Conservation (phyloP, 2,797 vertebrate genomes). For the Otus scops region DNA sequence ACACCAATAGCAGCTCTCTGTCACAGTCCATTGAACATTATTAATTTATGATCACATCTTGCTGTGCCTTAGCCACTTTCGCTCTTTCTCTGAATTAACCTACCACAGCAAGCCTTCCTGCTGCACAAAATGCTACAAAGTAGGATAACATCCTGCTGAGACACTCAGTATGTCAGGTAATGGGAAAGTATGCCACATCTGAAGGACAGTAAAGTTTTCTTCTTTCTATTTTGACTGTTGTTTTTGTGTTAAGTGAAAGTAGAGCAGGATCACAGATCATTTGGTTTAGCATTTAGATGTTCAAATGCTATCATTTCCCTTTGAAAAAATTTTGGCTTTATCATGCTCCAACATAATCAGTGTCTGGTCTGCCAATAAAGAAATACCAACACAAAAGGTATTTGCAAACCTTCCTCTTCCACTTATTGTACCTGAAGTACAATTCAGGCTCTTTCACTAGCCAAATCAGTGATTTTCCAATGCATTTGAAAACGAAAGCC, state of each 20-base stretch:
- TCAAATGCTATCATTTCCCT: not conserved
- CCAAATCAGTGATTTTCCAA: not conserved
- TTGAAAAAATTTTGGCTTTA: not conserved
- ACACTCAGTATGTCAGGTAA: not conserved
- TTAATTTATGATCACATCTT: conserved; percentile 62
- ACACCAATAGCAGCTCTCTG: conserved; percentile 55
- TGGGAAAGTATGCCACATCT: not conserved
- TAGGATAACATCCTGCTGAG: conserved; percentile 53
- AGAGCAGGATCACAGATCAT: not conserved
- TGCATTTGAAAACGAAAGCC: not conserved
- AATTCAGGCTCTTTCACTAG: not conserved
- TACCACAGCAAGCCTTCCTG: conserved; percentile 14
- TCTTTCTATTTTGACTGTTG: not conserved
- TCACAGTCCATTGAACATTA: conserved; percentile 58
- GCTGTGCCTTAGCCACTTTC: conserved; percentile 15
- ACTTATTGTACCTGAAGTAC: not conserved
- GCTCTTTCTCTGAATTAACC: conserved; percentile 13
- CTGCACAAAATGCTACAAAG: conserved; percentile 36
- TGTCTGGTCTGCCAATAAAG: not conserved
- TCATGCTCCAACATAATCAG: not conserved
- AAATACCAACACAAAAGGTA: not conserved
- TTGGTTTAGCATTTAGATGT: not conserved
- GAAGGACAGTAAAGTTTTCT: not conserved
- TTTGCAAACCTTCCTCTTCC: not conserved
- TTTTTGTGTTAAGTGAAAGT: not conserved